These are phyloP conservation scores for Trilocha varians DNA, from an alignment of 2,888 invertebrate genomes.

Conservation along the genomic window DNA sequence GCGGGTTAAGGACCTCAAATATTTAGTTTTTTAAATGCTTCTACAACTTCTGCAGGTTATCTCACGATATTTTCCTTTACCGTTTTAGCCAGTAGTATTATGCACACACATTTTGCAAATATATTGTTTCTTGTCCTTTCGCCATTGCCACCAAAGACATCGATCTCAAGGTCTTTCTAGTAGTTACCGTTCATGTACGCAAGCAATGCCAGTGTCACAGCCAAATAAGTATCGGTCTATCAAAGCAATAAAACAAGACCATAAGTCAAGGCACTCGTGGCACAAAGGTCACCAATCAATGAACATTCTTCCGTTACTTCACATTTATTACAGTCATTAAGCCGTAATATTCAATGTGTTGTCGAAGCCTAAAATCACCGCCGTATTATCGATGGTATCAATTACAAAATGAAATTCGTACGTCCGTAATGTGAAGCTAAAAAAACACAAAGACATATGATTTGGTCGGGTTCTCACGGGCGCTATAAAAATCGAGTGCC, in stretches of 20 bases:
- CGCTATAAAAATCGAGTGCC: constrained; percentile 57
- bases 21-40: no score
- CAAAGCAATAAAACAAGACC: constrained; percentile 2
- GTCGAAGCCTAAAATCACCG: not conserved
- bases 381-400: constrained; percentile 5
- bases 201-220: not conserved
- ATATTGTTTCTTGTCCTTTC: no score
- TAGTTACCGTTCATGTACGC: not conserved
- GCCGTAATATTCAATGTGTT: not conserved
- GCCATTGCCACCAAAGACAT: no score
- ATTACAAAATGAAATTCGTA: constrained; percentile 8
- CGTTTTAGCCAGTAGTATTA: no score
- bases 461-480: constrained; percentile 62
- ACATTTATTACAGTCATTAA: constrained; percentile 5
- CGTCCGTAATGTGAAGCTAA: constrained; percentile 27
- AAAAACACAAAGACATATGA: constrained; percentile 56
- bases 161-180: not conserved
- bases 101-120: no score
- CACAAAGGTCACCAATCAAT: not conserved
- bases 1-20: no score
- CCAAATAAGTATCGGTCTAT: not conserved
- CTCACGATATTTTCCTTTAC: no score
- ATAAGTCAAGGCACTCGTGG: not conserved
- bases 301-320: not conserved
- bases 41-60: no score